These are phyloP conservation scores for Oscheius sp. DNA, from an alignment of 1,140 invertebrate species.

Conservation along the genomic window DNA sequence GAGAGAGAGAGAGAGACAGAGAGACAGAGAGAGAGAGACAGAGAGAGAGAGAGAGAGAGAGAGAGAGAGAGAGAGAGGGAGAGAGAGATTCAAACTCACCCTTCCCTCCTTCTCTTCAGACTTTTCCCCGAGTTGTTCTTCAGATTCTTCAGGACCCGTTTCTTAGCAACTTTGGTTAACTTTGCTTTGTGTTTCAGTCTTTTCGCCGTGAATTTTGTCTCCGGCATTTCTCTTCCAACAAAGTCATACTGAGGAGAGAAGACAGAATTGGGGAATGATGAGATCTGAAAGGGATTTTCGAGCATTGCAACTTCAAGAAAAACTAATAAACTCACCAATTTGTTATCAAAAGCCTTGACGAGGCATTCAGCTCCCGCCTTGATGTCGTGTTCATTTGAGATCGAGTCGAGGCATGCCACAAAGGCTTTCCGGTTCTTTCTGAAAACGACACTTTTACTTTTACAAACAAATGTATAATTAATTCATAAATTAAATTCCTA, in stretches of 20 bases:
- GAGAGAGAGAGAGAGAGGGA: too few relatives aligned
- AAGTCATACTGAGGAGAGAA: constrained; percentile 2
- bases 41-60: too few relatives aligned
- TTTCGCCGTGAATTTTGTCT: not conserved
- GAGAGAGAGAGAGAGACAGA: too few relatives aligned
- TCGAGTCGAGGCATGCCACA: constrained; percentile 36
- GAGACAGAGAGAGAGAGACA: too few relatives aligned
- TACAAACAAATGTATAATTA: not conserved
- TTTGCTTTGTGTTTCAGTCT: not conserved
- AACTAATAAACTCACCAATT: constrained; percentile 6
- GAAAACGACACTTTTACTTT: not conserved
- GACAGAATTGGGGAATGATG: not conserved
- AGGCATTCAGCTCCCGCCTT: constrained; percentile 29
- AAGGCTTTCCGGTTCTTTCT: constrained; percentile 38
- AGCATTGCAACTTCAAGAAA: too few relatives aligned
- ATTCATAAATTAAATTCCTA: not conserved
- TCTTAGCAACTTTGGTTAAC: not conserved
- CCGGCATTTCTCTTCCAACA: not conserved
- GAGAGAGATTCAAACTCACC: too few relatives aligned
- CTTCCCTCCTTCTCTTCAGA: too few relatives aligned
- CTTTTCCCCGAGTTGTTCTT: too few relatives aligned
- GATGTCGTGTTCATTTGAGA: constrained; percentile 37
- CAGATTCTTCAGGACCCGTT: not conserved
- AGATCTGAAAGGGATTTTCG: not conserved
- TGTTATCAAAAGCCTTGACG: constrained; percentile 39